A percentile compares a stretch with the other conserved stretches of the same genome.
phyloP scores from a whole-genome alignment of 2,113 vertebrate species.

The Asarcornis scutulata region DNA sequence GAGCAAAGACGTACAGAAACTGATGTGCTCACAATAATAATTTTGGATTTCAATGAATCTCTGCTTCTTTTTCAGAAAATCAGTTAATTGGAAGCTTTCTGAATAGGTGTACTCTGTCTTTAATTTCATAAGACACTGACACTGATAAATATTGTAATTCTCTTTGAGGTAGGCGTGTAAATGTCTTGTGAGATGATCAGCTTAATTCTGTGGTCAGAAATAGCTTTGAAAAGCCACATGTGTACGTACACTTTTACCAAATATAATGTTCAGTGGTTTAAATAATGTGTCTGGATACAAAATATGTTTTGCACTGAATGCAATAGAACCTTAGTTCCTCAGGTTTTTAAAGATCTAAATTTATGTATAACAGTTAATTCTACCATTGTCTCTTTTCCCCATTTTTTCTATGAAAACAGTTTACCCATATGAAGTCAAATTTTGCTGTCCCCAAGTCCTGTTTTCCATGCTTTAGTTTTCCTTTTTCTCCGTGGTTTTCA shows the following conservation, averaged over 20 bases:
- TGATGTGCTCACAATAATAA: neutral
- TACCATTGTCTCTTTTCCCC: neutral
- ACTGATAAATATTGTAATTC: neutral
- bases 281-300: neutral
- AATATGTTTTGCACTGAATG: neutral
- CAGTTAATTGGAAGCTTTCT: neutral
- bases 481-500: neutral
- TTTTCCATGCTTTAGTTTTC: neutral
- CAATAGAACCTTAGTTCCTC: neutral
- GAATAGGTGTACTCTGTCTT: neutral
- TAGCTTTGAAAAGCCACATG: neutral
- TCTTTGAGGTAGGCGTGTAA: neutral
- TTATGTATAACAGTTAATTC: neutral
- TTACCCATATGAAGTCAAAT: neutral
- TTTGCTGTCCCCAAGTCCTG: accelerated
- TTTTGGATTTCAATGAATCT: neutral
- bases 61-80: neutral
- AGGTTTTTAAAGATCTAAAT: neutral
- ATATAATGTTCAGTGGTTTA: neutral
- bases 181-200: neutral
- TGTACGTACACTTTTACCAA: neutral
- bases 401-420: neutral
- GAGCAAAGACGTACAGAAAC: neutral
- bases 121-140: neutral
- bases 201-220: neutral